A percentile compares a stretch with the other conserved stretches of the same genome.
These are phyloP conservation scores for Pterocles gutturalis DNA, from an alignment of 2,113 vertebrate species.

Conservation along the genomic window DNA sequence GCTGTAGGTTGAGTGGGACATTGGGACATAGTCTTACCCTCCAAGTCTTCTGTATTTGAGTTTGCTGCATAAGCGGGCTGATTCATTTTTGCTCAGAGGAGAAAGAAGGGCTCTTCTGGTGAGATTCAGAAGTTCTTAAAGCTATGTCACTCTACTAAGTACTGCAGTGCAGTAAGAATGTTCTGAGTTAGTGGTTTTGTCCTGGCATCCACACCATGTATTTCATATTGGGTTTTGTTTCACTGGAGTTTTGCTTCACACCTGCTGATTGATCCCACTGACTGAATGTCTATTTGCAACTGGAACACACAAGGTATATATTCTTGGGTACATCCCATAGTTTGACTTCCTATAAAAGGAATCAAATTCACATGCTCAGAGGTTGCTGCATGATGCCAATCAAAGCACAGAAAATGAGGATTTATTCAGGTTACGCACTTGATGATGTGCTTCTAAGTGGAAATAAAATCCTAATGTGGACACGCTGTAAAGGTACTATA, in stretches of 20 bases:
- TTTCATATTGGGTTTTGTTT: background rate
- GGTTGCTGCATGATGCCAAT: background rate
- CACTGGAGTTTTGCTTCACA: background rate
- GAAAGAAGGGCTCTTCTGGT: background rate
- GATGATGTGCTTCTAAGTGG: accelerated
- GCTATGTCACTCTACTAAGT: accelerated
- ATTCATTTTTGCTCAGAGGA: background rate
- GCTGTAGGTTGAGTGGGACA: background rate
- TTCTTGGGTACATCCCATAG: background rate
- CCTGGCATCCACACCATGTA: background rate
- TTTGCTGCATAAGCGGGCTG: background rate
- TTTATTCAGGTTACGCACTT: background rate
- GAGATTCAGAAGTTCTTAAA: background rate
- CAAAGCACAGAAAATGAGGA: background rate
- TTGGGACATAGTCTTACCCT: background rate
- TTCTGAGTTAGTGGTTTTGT: background rate
- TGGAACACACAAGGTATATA: background rate
- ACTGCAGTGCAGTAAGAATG: background rate
- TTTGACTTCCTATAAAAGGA: background rate
- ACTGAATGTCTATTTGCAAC: background rate
- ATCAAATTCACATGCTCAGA: background rate
- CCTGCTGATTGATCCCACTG: background rate
- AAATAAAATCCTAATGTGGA: background rate
- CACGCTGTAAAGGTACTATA: background rate
- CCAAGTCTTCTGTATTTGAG: background rate